A percentile compares a stretch with the other conserved stretches of the same genome.
These are phyloP conservation scores for Sander lucioperca DNA, from an alignment of 2,113 vertebrate genomes.

Conservation along the genomic window DNA sequence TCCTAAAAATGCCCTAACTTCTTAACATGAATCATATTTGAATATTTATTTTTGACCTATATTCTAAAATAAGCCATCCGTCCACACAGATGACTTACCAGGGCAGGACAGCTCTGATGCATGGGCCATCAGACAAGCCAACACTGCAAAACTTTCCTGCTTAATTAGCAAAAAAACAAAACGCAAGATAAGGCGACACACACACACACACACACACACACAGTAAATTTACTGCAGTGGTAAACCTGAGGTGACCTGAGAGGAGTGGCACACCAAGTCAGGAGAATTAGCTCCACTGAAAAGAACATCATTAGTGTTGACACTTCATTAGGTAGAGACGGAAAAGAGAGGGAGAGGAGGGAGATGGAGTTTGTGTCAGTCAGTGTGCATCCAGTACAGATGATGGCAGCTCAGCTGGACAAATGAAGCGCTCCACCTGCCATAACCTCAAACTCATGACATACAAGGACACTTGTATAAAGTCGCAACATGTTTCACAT, in stretches of 20 bases:
- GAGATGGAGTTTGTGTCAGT: constrained; percentile 40
- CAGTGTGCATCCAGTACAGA: constrained; percentile 27
- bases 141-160: constrained; percentile 67
- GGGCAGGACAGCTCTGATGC: constrained; percentile 59
- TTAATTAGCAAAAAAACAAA: constrained; percentile 54
- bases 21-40: constrained; percentile 39
- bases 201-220: not conserved
- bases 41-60: constrained; percentile 66
- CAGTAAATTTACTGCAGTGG: constrained; percentile 39
- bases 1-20: not conserved
- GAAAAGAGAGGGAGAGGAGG: not conserved
- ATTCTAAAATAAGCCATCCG: constrained; percentile 58
- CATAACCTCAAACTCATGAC: constrained; percentile 27
- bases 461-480: constrained; percentile 45
- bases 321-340: constrained; percentile 54
- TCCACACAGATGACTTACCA: constrained; percentile 47
- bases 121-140: constrained; percentile 55
- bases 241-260: constrained; percentile 50
- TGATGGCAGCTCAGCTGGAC: constrained; percentile 40
- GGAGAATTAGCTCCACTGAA: constrained; percentile 48
- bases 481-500: constrained; percentile 26
- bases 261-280: constrained; percentile 60
- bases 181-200: not conserved
- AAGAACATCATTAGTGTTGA: constrained; percentile 59
- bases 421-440: constrained; percentile 37